Evolutionary conservation across 1,140 invertebrate species (phyloP), one percentile per base, ranked within the genome.

Genomic region (Aphis craccivora): DNA sequence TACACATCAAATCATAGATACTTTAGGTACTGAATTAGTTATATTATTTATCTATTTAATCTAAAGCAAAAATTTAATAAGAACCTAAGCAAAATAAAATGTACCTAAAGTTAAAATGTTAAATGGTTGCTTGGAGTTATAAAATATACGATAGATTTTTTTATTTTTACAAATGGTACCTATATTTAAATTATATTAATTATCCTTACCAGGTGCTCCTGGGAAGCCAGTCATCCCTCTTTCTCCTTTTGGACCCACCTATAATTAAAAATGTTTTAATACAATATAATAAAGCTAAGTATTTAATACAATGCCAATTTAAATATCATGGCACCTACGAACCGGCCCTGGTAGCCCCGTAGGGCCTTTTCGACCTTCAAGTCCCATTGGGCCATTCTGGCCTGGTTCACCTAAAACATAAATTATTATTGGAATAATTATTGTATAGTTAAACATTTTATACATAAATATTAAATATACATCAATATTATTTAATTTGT

Each of bases 271-370:
- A 93, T 60, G 30, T 55, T 60, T 93, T 55, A 93, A n/a, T 93
- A 43, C 11, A n/a, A n/a, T n/a, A 2, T 37, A 9, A 43, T 87
- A 55, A 67, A 67, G 25, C 20, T 51, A 37, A 37, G 8, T 0
- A 45, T 55, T 51, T 86, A 45, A 14, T 89, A 90, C 89, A 3
- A 51, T 14, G n/a, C 8, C 37, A 23, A 84, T 81, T 53, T 40
- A 91, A 11, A 55, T 96, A 23, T 95, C 94, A n/a, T 95, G 95
- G 60, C 96, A 96, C 89, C 95, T 95, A 40, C 95, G 95, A 35
- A 97, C 97, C 67, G 96, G 95, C 81, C 96, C 96, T 14, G 96
- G 95, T 40, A 95, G 96, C 23, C 97, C 97, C 0, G 96, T 96
- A 60, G 95, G 94, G 4, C 96, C 97, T 4, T 95, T 95, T 76